A percentile compares a stretch with the other conserved stretches of the same genome.
These are phyloP conservation scores for Apostichopus japonicus DNA, from an alignment of 35 echinoderm and acorn worm species.

Conservation along the genomic window DNA sequence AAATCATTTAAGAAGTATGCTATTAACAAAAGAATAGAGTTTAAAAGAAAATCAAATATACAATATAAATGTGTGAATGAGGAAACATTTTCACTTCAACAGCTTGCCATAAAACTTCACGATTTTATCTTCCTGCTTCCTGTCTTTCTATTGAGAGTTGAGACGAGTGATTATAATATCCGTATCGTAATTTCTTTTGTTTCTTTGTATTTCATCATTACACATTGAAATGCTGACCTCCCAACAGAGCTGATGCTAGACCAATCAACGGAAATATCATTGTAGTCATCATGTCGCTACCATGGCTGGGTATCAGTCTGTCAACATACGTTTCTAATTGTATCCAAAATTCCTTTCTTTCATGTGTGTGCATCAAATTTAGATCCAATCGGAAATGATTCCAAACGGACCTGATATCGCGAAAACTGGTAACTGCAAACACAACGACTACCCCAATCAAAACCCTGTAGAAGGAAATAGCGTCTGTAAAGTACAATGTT, in stretches of 20 bases:
- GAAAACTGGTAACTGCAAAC: not conserved
- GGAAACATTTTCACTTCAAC: too few species aligned
- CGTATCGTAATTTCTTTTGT: too few species aligned
- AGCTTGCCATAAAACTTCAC: too few species aligned
- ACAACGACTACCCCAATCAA: not conserved
- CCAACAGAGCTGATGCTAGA: not conserved
- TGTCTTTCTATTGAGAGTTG: too few species aligned
- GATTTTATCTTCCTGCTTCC: too few species aligned
- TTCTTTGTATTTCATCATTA: not conserved
- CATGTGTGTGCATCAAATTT: not conserved
- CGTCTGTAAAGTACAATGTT: not conserved
- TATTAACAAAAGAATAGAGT: too few species aligned
- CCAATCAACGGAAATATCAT: not conserved
- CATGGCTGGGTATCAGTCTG: not conserved
- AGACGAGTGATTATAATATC: too few species aligned
- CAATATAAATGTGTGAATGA: too few species aligned
- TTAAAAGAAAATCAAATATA: too few species aligned
- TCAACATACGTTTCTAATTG: not conserved
- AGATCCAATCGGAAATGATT: not conserved
- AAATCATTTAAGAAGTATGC: too few species aligned
- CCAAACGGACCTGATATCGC: not conserved
- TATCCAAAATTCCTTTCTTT: not conserved
- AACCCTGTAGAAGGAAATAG: not conserved
- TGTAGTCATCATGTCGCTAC: not conserved
- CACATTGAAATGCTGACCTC: not conserved